phyloP scores from a whole-genome alignment of 2,797 vertebrate species.

The Halcyon chelicuti region DNA sequence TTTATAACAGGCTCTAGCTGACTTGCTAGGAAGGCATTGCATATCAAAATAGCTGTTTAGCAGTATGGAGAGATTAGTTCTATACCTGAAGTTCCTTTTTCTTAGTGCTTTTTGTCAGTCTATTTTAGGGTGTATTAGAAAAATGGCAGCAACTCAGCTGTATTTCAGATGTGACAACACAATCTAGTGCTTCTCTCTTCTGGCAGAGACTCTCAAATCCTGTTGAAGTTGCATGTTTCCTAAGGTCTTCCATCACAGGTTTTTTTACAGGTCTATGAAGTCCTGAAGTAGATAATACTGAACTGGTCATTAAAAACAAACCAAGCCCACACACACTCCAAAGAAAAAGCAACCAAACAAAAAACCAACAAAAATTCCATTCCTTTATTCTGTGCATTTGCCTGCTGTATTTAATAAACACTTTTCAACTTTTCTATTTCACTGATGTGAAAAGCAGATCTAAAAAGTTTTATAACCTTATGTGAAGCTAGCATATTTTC shows the following conservation, averaged over 20 bases:
- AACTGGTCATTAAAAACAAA: background rate
- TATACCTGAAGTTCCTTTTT: background rate
- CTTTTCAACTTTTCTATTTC: background rate
- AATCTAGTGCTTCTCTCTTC: background rate
- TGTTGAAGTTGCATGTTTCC: background rate
- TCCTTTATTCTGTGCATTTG: background rate
- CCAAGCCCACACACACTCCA: background rate
- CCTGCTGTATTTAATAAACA: background rate
- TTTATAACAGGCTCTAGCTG: background rate
- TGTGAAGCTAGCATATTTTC: background rate
- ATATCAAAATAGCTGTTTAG: rapidly evolving
- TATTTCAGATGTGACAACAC: background rate
- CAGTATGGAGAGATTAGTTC: background rate
- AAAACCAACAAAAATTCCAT: background rate
- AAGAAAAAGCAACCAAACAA: background rate
- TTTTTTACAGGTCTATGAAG: background rate
- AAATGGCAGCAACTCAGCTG: background rate
- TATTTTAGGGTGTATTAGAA: background rate
- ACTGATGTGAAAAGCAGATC: background rate
- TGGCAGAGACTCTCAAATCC: background rate
- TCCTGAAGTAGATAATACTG: background rate
- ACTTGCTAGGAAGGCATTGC: rapidly evolving
- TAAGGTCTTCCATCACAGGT: background rate
- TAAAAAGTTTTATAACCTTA: background rate
- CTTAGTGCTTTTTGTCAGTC: background rate